Base-by-base conservation (phyloP, 2,797 vertebrate genomes). In the Bovichtus variegatus region DNA sequence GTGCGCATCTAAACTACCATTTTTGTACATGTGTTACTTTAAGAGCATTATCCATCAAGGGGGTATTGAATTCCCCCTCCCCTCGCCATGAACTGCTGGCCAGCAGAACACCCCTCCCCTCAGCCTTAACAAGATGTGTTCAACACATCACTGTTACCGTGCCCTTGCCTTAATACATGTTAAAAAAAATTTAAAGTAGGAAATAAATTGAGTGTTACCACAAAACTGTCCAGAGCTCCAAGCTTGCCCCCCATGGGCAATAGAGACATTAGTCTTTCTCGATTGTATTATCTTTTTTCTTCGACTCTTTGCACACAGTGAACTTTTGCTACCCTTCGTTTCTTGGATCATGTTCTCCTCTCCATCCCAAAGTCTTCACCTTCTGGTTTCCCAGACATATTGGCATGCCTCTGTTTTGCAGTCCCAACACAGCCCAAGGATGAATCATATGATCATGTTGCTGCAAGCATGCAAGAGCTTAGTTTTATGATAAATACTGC, bases 371-470 rank as follows among this genome's bases (percentile, higher is more conserved):
- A 93, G 86, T 79, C 89, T 92, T 95, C 90, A 92, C 93, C 93
- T 94, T 92, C 86, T 91, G 88, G 78, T 95, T 92, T 94, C 93
- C 87, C 92, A 95, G 95, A 95, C 94, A 92, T 94, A 93, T 90
- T 94, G 94, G 94, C 93, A 93, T 90, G 92, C 89, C 82, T 92
- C 84, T 83, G 87, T 74, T 85, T 83, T 93, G 89, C 85, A 87
- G 93, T 93, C 93, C 93, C 91, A 85, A 65, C 82, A 92, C 91
- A 92, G 89, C 82, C 86, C 54, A 6, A 23, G 75, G 90, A 95
- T 95, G 94, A 94, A 95, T 95, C n/a, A n/a, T n/a, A n/a, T n/a
- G n/a, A n/a, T n/a, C 93, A 95, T 92, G 90, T 88, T 89, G 91
- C 93, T 92, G 89, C 90, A 83, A 91, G 89, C 92, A 91, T 92